Evolutionary conservation across 2,797 vertebrate genomes (phyloP), one percentile per base, ranked within the genome.

Genomic region (Gambusia yucatana): DNA sequence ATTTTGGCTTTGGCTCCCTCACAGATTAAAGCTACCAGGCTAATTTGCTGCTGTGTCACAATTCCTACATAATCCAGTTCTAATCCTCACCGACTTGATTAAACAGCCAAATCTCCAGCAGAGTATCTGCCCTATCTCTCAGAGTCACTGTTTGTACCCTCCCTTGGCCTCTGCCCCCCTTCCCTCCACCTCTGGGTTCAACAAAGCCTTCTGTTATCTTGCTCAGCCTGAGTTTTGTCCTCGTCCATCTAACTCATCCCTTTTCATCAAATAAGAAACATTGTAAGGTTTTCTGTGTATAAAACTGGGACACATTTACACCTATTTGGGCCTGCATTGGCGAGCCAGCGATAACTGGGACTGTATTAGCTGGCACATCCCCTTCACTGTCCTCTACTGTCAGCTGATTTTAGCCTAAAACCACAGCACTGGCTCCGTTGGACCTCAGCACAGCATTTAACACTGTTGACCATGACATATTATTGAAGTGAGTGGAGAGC

Each of bases 61-160:
- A 95, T 94, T 94, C 91, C 91, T 77, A 67, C 88, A 91, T 96
- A 96, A 96, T 96, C 95, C 95, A 28, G 41, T 84, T 85, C 86
- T 95, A 96, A 96, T 96, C 95, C 95, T 91, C 77, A 72, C 84
- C 83, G 90, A 88, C 92, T 94, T 89, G 89, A 96, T 96, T 95
- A 96, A 95, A 94, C 89, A 90, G 91, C 74, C 86, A 93, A 93
- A 96, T 96, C 94, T 93, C 65, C 81, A 78, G 89, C 91, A 90
- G 90, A 87, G 90, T 91, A 94, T 95, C 92, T 87, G 86, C 73
- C 83, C 77, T 87, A 89, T 94, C 89, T 91, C 85, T 78, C 77
- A 55, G 84, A 79, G 79, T 75, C 78, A 67, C 72, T 83, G 69
- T 76, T 82, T 72, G 75, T 85, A 77, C 75, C 72, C 70, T 70